These are phyloP conservation scores for Dendrophyllia cribrosa DNA, from an alignment of 64 coral and sea anemone species.

Conservation along the genomic window DNA sequence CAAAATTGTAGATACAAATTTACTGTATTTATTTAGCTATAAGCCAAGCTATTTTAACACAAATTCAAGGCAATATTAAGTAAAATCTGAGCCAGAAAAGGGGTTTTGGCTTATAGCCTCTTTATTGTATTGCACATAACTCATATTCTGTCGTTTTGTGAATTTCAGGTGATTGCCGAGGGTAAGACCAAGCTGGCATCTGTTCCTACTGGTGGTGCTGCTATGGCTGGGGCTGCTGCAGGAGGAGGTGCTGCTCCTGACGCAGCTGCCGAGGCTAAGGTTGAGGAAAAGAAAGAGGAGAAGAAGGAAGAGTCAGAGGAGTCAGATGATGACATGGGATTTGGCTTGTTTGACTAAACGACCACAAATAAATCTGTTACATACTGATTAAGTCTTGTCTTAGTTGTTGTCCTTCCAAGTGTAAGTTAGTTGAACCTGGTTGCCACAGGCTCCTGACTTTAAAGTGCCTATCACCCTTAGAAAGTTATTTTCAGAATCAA, in stretches of 20 bases:
- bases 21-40: too few species aligned
- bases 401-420: background rate
- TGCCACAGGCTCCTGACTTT: too few species aligned
- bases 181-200: slow-evolving; percentile 89
- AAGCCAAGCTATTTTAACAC: too few species aligned
- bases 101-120: too few species aligned
- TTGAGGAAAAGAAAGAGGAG: slow-evolving; percentile 76
- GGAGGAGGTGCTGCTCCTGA: slow-evolving; percentile 34
- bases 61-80: too few species aligned
- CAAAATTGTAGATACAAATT: too few species aligned
- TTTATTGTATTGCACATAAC: too few species aligned
- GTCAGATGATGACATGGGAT: slow-evolving; percentile 99
- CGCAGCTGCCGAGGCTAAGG: slow-evolving; percentile 31
- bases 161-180: slow-evolving; percentile 72
- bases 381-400: background rate
- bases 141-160: background rate
- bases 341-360: slow-evolving; percentile 97
- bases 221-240: slow-evolving; percentile 47
- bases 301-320: slow-evolving; percentile 91
- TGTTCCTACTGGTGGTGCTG: slow-evolving; percentile 93
- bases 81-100: too few species aligned
- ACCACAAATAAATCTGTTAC: slow-evolving; percentile 41
- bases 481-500: too few species aligned
- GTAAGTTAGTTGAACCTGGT: too few species aligned
- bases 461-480: too few species aligned